phyloP scores from a whole-genome alignment of 2,888 invertebrate genomes.

The Zygogramma bicolorata region DNA sequence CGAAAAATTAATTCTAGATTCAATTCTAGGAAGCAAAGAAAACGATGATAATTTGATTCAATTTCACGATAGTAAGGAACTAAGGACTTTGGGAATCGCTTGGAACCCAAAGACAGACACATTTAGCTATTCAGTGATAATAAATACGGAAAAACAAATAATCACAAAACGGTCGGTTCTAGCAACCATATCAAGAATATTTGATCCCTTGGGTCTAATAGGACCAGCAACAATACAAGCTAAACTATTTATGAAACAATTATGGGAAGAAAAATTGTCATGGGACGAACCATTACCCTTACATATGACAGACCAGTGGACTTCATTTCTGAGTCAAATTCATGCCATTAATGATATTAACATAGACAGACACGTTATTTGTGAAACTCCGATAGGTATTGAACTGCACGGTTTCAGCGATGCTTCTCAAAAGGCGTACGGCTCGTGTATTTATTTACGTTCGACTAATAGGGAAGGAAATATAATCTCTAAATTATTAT shows the following conservation, averaged over 20 bases:
- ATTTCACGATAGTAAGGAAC: constrained; percentile 15
- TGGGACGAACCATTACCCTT: constrained; percentile 31
- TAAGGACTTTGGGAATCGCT: constrained; percentile 29
- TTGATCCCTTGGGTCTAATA: not conserved
- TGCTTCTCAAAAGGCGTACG: constrained; percentile 46
- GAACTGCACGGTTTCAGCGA: constrained; percentile 49
- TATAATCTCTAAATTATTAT: not conserved
- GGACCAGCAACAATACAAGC: not conserved
- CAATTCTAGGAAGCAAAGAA: not conserved
- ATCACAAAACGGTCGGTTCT: constrained; percentile 18
- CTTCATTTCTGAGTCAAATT: constrained; percentile 5
- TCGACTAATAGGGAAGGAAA: constrained; percentile 4
- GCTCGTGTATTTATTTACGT: constrained; percentile 49
- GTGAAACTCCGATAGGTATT: constrained; percentile 14
- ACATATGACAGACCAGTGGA: constrained; percentile 18
- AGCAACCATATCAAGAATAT: not conserved
- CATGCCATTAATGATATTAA: constrained; percentile 28
- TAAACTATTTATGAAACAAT: not conserved
- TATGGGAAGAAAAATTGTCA: not conserved
- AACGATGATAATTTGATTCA: constrained; percentile 23
- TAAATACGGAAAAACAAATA: not conserved
- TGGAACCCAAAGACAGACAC: constrained; percentile 26
- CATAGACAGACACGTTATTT: constrained; percentile 30
- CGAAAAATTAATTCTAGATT: constrained; percentile 22
- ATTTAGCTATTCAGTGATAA: constrained; percentile 14